Evolutionary conservation across 1,140 invertebrate genomes (phyloP).

Genomic region (Thaumatotibia leucotreta): DNA sequence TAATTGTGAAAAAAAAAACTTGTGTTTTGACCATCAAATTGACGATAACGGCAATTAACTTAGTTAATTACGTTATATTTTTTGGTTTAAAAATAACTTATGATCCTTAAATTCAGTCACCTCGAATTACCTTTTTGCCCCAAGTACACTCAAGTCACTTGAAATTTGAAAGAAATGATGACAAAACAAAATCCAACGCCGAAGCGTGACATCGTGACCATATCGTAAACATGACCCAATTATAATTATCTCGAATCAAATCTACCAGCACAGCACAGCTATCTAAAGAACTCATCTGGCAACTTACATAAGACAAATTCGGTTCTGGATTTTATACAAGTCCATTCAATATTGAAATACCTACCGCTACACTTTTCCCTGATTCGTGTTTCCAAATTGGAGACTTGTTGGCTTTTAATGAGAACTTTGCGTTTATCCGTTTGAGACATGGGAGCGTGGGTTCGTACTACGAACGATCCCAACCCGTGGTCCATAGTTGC

Average conservation of each 20-base stretch:
- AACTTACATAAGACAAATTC: neutral
- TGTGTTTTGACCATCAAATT: no score
- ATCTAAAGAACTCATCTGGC: neutral
- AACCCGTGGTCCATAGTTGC: no score
- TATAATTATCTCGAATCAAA: slow-evolving; percentile 5
- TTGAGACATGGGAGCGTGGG: no score
- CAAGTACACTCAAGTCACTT: neutral
- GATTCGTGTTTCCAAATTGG: no score
- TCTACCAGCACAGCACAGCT: neutral
- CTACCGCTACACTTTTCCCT: no score
- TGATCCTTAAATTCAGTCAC: neutral
- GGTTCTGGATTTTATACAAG: neutral
- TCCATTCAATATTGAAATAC: neutral
- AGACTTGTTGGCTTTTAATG: no score
- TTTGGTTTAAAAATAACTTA: neutral
- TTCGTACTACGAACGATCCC: no score
- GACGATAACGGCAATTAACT: no score
- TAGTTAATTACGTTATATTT: neutral
- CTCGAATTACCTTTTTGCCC: neutral
- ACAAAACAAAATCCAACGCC: neutral
- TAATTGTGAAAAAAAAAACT: no score
- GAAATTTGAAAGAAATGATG: neutral
- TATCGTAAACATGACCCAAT: slow-evolving; percentile 5
- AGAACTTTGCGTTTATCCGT: no score
- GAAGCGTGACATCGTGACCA: neutral